Conservation (phyloP, 2,888 invertebrate genomes). For the Julus scanicus region DNA sequence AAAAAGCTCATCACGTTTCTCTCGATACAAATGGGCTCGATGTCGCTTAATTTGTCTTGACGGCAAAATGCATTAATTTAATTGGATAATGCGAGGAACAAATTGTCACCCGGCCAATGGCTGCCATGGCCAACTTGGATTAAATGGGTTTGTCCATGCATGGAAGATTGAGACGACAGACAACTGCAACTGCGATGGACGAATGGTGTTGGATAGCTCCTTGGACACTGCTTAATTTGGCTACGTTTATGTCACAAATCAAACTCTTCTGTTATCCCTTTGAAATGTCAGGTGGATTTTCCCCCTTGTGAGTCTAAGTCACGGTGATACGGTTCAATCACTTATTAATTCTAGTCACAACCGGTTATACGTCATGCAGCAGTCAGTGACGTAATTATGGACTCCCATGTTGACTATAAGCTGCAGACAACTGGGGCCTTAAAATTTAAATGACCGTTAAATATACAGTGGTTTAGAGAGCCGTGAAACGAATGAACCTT, state of each 20-base stretch:
- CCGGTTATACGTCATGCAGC: neutral
- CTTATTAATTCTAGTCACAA: neutral
- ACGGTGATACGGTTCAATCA: neutral
- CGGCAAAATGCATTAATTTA: conserved; percentile 26
- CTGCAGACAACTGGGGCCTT: too few relatives aligned
- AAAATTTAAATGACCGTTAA: too few relatives aligned
- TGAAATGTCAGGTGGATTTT: neutral
- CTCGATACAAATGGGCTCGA: conserved; percentile 20
- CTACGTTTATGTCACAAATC: neutral
- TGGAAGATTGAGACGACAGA: conserved; percentile 20
- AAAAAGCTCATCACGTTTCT: conserved; percentile 5
- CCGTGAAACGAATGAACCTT: too few relatives aligned
- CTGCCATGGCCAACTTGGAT: neutral
- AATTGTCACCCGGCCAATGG: conserved; percentile 14
- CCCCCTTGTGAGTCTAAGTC: neutral
- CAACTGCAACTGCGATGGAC: neutral
- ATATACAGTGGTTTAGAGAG: too few relatives aligned
- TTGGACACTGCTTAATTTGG: conserved; percentile 1
- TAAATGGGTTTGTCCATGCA: conserved; percentile 15
- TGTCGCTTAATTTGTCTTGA: conserved; percentile 26
- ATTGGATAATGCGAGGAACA: conserved; percentile 33
- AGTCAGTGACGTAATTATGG: too few relatives aligned
- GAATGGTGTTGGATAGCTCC: neutral
- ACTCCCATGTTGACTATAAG: neutral
- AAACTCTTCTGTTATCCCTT: neutral